A percentile compares a stretch with the other conserved stretches of the same genome.
These are phyloP conservation scores for Campylomormyrus tamandua DNA, from an alignment of 2,113 vertebrate genomes.

Conservation along the genomic window DNA sequence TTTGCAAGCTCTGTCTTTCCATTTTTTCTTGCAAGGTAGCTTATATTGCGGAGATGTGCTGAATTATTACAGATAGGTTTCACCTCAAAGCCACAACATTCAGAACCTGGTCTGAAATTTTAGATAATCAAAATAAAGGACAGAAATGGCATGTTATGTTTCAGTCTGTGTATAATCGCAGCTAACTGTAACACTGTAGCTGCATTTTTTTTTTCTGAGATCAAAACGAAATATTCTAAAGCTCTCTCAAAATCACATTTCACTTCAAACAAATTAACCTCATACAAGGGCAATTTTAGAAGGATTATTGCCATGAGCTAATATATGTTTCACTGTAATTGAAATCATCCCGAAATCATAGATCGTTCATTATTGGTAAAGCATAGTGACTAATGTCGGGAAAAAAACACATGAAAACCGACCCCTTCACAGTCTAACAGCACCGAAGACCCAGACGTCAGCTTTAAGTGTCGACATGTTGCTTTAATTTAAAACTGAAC, in stretches of 20 bases:
- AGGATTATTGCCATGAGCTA: not conserved
- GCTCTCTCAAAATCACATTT: not conserved
- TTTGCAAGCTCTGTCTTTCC: not conserved
- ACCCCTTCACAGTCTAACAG: not conserved
- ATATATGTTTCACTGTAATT: not conserved
- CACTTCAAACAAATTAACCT: not conserved
- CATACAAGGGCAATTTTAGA: not conserved
- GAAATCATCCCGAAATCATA: not conserved
- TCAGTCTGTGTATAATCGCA: not conserved
- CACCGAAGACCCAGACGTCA: not conserved
- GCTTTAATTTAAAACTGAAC: not conserved
- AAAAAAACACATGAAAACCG: not conserved
- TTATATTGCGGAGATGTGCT: not conserved
- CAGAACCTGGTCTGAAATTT: not conserved
- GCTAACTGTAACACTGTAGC: not conserved
- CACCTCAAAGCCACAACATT: not conserved
- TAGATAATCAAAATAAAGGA: not conserved
- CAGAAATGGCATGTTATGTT: not conserved
- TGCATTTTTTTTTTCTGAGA: not conserved
- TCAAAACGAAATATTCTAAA: not conserved
- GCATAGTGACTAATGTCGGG: not conserved
- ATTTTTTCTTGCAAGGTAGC: too few species aligned
- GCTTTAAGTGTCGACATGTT: not conserved
- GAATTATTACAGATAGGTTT: not conserved
- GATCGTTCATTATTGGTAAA: not conserved